Evolutionary conservation across 2,888 invertebrate genomes (phyloP).

Genomic region (Fragum whitleyi): DNA sequence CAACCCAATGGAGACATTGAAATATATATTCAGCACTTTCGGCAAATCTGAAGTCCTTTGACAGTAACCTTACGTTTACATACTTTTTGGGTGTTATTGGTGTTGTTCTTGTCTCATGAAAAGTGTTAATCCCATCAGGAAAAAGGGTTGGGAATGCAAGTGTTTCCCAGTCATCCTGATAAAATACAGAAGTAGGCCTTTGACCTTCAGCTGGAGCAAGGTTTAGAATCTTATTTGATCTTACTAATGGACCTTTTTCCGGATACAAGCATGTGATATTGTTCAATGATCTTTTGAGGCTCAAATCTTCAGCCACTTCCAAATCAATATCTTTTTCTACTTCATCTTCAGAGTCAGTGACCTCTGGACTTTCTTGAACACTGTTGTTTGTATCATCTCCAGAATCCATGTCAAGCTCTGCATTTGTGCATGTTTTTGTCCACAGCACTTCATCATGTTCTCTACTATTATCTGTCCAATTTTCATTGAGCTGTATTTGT

Average conservation of each 20-base stretch:
- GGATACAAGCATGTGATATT: slow-evolving; percentile 30
- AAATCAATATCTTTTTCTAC: slow-evolving; percentile 26
- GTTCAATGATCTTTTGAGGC: slow-evolving; percentile 38
- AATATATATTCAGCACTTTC: slow-evolving; percentile 50
- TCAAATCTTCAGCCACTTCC: slow-evolving; percentile 33
- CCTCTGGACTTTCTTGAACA: not conserved
- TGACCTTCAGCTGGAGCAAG: slow-evolving; percentile 35
- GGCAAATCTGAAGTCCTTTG: slow-evolving; percentile 39
- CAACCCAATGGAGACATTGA: slow-evolving; percentile 44
- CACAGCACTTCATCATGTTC: slow-evolving; percentile 5
- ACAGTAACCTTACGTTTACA: slow-evolving; percentile 41
- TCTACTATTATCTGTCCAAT: slow-evolving; percentile 20
- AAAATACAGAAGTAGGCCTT: slow-evolving; percentile 41
- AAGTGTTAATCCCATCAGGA: slow-evolving; percentile 42
- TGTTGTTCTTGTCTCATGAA: slow-evolving; percentile 38
- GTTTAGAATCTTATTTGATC: slow-evolving; percentile 23
- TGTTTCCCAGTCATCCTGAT: slow-evolving; percentile 42
- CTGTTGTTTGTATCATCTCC: not conserved
- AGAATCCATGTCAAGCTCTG: slow-evolving; percentile 6
- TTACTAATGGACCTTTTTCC: slow-evolving; percentile 38
- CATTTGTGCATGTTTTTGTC: slow-evolving; percentile 10
- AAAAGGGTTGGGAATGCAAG: slow-evolving; percentile 53
- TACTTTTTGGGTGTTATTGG: slow-evolving; percentile 41
- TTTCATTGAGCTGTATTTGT: not conserved
- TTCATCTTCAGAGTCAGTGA: slow-evolving; percentile 42